Evolutionary conservation across 2,113 vertebrate species (phyloP).

Genomic region (Otis tarda): DNA sequence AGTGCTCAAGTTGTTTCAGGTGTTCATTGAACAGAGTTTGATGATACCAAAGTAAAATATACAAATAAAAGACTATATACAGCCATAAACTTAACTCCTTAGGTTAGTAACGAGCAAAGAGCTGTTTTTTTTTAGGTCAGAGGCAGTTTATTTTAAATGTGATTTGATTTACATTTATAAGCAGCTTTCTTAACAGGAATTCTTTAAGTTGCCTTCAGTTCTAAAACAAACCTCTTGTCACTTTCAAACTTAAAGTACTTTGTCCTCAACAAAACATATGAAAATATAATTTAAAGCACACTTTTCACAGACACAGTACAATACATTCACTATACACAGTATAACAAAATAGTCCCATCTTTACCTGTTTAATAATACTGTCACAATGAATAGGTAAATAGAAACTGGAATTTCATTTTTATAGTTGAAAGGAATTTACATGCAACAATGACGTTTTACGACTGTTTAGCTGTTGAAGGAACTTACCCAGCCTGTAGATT

Average conservation of each 20-base stretch:
- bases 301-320: constrained; percentile 93
- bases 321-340: constrained; percentile 97
- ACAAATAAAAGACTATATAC: not conserved
- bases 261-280: constrained; percentile 89
- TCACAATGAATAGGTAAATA: constrained; percentile 84
- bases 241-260: constrained; percentile 87
- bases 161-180: constrained; percentile 93
- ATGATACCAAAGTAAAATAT: not conserved
- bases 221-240: constrained; percentile 86
- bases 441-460: constrained; percentile 82
- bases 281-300: constrained; percentile 99
- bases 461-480: constrained; percentile 78
- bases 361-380: constrained; percentile 92
- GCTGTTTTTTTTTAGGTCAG: constrained; percentile 65
- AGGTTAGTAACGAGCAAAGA: not conserved
- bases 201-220: constrained; percentile 84
- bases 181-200: constrained; percentile 91
- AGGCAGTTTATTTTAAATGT: constrained; percentile 89
- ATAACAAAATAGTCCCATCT: constrained; percentile 92
- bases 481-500: constrained; percentile 72
- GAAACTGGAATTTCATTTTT: constrained; percentile 78
- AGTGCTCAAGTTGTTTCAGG: not conserved
- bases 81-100: not conserved
- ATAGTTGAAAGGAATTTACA: constrained; percentile 79
- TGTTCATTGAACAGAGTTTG: not conserved